phyloP scores from a whole-genome alignment of 2,797 vertebrate species.

The Molossus alvarezi region DNA sequence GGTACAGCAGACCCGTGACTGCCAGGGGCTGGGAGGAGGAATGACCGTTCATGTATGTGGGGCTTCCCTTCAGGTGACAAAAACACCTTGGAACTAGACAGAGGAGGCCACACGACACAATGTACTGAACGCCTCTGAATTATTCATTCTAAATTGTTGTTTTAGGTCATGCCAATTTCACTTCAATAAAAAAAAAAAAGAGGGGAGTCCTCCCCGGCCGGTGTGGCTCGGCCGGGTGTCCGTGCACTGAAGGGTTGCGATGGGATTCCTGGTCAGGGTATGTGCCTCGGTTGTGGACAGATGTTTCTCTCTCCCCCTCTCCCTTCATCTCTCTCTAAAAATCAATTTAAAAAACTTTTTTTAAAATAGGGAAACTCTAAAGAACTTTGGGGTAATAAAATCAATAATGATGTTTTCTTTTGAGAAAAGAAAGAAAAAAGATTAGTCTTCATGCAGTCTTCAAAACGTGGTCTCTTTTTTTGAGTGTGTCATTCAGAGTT shows the following conservation, averaged over 20 bases:
- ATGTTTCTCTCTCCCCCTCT: background rate
- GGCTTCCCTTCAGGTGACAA: background rate
- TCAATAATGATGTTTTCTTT: conserved; percentile 11
- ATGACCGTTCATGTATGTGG: rapidly evolving
- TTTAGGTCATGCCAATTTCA: background rate
- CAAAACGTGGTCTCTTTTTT: conserved; percentile 1
- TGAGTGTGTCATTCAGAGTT: background rate
- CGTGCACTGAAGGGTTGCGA: background rate
- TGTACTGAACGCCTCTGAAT: rapidly evolving
- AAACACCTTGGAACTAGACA: too few relatives aligned
- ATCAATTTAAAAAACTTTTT: background rate
- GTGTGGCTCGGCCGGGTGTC: too few relatives aligned
- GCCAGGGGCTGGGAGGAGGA: background rate
- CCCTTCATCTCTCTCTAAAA: background rate
- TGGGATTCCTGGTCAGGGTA: background rate
- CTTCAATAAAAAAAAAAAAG: background rate
- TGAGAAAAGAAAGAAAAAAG: background rate
- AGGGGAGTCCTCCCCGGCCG: background rate
- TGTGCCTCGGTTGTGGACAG: background rate
- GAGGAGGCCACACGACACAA: background rate
- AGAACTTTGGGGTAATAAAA: background rate
- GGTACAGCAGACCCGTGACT: too few relatives aligned
- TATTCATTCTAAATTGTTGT: background rate
- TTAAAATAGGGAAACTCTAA: background rate
- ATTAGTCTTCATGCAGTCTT: background rate